Percentiles rank a stretch among this genome's conserved stretches.
phyloP scores from a whole-genome alignment of 2,797 vertebrate genomes.

The Gobionotothen gibberifrons region DNA sequence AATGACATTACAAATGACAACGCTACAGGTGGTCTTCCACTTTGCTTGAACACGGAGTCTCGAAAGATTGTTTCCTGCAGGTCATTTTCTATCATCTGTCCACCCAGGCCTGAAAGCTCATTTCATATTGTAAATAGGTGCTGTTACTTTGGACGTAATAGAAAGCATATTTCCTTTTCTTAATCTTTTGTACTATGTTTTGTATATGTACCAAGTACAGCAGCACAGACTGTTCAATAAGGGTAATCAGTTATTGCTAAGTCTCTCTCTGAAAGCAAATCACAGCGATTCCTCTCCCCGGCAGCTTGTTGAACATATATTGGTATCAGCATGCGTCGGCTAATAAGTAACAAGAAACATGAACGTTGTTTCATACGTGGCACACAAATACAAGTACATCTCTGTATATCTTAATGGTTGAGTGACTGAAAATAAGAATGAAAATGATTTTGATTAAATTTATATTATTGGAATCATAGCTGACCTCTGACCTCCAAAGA shows the following conservation, averaged over 20 bases:
- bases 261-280: neutral
- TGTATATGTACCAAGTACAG: neutral
- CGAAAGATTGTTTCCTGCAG: conserved; percentile 14
- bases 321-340: neutral
- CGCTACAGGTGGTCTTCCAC: conserved; percentile 11
- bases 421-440: neutral
- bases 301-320: neutral
- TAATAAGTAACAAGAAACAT: neutral
- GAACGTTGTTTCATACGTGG: too few species aligned
- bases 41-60: conserved; percentile 4
- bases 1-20: neutral
- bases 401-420: too few species aligned
- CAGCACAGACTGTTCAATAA: neutral
- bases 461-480: neutral
- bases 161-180: too few species aligned
- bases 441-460: neutral
- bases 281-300: neutral
- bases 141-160: too few species aligned
- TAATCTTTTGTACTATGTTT: neutral
- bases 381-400: too few species aligned
- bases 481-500: neutral
- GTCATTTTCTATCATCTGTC: conserved; percentile 26
- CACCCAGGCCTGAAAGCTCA: conserved; percentile 15
- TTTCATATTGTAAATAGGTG: too few species aligned
- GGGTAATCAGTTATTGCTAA: neutral